Evolutionary conservation across 2,888 invertebrate species (phyloP).

Genomic region (Calephelis perditalis): DNA sequence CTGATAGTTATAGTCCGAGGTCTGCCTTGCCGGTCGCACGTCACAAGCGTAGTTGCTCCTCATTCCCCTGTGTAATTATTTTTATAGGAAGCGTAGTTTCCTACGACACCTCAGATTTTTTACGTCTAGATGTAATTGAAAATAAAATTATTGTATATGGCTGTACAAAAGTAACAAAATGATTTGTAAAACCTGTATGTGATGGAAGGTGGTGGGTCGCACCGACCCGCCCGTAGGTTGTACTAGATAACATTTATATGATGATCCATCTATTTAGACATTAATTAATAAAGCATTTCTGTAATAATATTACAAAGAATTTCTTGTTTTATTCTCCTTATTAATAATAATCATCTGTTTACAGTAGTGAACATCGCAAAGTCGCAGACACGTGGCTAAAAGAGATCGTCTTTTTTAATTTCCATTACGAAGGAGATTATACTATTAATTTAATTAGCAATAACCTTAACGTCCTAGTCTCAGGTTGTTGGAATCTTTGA

Average conservation of each 20-base stretch:
- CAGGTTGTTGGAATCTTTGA: no score
- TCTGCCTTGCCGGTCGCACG: conserved; percentile 73
- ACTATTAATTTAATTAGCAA: no score
- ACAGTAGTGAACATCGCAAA: no score
- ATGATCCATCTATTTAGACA: conserved; percentile 82
- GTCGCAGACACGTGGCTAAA: no score
- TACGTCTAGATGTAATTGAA: conserved; percentile 78
- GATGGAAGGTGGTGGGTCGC: conserved; percentile 66
- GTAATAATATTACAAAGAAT: conserved; percentile 79
- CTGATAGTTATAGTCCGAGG: conserved; percentile 74
- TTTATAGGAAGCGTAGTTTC: conserved; percentile 77
- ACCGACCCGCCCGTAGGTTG: conserved; percentile 68
- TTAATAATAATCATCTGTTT: no score
- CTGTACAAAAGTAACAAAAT: conserved; percentile 78
- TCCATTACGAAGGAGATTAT: no score
- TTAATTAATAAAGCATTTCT: conserved; percentile 83
- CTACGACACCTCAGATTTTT: conserved; percentile 76
- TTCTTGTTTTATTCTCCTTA: conserved; percentile 50
- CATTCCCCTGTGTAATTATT: conserved; percentile 76
- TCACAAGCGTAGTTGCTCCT: conserved; percentile 74
- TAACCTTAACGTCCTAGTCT: no score
- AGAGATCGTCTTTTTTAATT: no score
- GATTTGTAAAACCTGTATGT: conserved; percentile 75
- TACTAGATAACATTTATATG: conserved; percentile 78
- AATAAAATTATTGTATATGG: conserved; percentile 79